Evolutionary conservation across 30 jellyfish, hydroid and myxozoan genomes (phyloP).

Genomic region (Turritopsis rubra): DNA sequence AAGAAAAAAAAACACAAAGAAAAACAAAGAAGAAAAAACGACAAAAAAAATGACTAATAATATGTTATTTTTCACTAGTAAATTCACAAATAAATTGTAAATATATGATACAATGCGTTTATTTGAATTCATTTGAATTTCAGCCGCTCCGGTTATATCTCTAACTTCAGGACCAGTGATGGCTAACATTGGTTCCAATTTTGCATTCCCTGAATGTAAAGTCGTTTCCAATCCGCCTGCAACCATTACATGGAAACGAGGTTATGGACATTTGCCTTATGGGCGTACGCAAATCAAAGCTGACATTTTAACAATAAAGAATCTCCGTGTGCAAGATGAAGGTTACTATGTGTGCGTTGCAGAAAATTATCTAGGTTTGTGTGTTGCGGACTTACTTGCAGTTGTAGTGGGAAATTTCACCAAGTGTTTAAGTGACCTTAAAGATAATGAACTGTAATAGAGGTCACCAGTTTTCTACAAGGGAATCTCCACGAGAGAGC

Average conservation of each 20-base stretch:
- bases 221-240: slow-evolving; percentile 32
- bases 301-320: background rate
- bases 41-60: too few species aligned
- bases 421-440: too few species aligned
- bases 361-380: slow-evolving; percentile 27
- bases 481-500: too few species aligned
- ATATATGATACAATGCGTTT: too few species aligned
- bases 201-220: slow-evolving; percentile 27
- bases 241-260: slow-evolving; percentile 24
- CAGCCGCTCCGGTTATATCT: background rate
- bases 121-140: background rate
- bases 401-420: too few species aligned
- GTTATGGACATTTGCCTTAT: slow-evolving; percentile 14
- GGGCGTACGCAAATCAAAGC: background rate
- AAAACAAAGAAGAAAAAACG: too few species aligned
- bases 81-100: too few species aligned
- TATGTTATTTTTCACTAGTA: too few species aligned
- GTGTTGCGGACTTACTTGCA: background rate
- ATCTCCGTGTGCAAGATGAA: slow-evolving; percentile 12
- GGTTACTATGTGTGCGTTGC: slow-evolving; percentile 36
- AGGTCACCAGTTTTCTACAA: too few species aligned
- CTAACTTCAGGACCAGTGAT: background rate
- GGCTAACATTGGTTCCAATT: slow-evolving; percentile 10
- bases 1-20: too few species aligned
- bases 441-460: too few species aligned